Conservation (phyloP, 2,113 vertebrate species). For the Poeciliopsis prolifica region DNA sequence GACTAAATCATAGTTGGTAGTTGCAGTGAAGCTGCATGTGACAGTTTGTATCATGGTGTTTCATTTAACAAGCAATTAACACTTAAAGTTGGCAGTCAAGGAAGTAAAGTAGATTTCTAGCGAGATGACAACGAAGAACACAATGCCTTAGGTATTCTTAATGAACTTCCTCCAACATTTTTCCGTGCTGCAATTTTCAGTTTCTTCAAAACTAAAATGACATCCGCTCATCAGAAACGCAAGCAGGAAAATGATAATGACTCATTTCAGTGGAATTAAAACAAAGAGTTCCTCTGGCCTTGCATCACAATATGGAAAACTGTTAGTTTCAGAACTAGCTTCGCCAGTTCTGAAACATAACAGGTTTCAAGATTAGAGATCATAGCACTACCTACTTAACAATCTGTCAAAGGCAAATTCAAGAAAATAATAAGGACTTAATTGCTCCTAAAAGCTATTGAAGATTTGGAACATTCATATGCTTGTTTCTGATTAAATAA, state of each 20-base stretch:
- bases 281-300: not conserved
- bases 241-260: too few relatives aligned
- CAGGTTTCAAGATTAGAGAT: not conserved
- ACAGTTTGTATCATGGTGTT: not conserved
- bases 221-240: too few relatives aligned
- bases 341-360: not conserved
- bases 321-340: too few relatives aligned
- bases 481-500: too few relatives aligned
- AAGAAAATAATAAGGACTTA: not conserved
- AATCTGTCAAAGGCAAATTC: not conserved
- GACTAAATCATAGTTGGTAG: not conserved
- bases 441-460: not conserved
- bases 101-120: not conserved
- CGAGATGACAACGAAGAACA: not conserved
- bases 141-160: not conserved
- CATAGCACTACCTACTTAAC: not conserved
- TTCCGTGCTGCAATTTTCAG: not conserved
- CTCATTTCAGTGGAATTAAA: not conserved
- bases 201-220: not conserved
- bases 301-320: not conserved
- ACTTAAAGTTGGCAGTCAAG: not conserved
- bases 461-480: too few relatives aligned
- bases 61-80: not conserved
- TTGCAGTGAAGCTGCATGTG: not conserved
- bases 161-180: not conserved